Evolutionary conservation across 2,113 vertebrate species (phyloP), one percentile per base, ranked within the genome.

Genomic region (Gasterosteus aculeatus): DNA sequence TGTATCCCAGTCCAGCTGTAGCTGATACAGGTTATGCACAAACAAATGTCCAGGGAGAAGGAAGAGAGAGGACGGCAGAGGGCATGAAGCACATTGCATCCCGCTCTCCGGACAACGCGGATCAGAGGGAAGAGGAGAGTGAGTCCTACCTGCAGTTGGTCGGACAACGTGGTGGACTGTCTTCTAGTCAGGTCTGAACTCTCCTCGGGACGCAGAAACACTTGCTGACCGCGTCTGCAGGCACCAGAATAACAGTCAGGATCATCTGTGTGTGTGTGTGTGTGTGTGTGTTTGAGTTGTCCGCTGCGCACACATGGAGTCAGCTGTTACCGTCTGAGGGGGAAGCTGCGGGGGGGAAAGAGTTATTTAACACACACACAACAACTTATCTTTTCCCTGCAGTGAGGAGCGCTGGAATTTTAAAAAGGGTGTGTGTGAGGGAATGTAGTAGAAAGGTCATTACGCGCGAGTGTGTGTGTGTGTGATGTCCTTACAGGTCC

Each of bases 211-310:
- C 85, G 90, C 69, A 91, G 87, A 69, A 93, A 92, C 87, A 92
- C 92, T 90, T 93, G 92, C 86, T 93, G 92, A 90, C 91, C 91
- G 56, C 91, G 91, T 91, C 92, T 93, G 85, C 56, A 71, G 72
- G 71, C 69, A 86, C 67, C 33, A 85, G 58, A 86, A 85, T 29
- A 84, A 78, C 49, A 83, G 51, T 84, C 63, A 90, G 68, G 26
- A 72, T 56, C 16, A 54, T 53, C 22, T 47, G 58, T 66, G 44
- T 57, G 63, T 53, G 54, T 62, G 58, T 63, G 59, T 62, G 51
- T 69, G 35, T 49, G 8, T 63, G 61, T 49, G 26, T 76, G n/a
- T 71, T 61, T 51, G 66, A 54, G 29, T 77, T 82, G 29, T 66
- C 62, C 22, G 7, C 79, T 75, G 38, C 44, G 57, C 53, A 80